Percentiles rank a stretch among this genome's conserved stretches.
Evolutionary conservation across 2,888 invertebrate genomes (phyloP).

Genomic region (Heliconius ismenius): DNA sequence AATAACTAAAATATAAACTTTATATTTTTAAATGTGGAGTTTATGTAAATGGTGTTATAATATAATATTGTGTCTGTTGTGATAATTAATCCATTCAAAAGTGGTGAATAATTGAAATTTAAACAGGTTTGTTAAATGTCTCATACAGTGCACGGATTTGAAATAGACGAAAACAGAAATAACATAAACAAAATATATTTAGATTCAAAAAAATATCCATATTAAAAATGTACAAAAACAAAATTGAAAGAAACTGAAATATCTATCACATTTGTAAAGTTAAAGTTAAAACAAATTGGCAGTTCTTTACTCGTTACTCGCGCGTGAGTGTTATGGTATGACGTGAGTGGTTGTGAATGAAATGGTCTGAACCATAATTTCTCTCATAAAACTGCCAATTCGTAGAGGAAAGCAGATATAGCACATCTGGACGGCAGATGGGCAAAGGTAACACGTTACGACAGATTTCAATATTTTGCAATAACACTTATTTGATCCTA

Average conservation of each 20-base stretch:
- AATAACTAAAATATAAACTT: slow-evolving; percentile 17
- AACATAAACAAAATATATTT: slow-evolving; percentile 30
- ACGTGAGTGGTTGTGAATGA: slow-evolving; percentile 37
- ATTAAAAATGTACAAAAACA: slow-evolving; percentile 40
- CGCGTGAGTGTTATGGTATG: slow-evolving; percentile 41
- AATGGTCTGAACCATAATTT: slow-evolving; percentile 35
- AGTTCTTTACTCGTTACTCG: slow-evolving; percentile 55
- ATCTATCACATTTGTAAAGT: slow-evolving; percentile 59
- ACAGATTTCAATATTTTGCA: slow-evolving; percentile 73
- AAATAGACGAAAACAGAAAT: slow-evolving; percentile 16
- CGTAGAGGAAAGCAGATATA: slow-evolving; percentile 72
- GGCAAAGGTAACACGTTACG: slow-evolving; percentile 77
- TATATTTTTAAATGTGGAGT: slow-evolving; percentile 7
- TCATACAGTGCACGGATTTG: slow-evolving; percentile 30
- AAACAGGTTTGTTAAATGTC: neutral
- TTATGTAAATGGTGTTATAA: slow-evolving; percentile 4
- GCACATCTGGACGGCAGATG: slow-evolving; percentile 80
- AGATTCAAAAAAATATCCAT: slow-evolving; percentile 19
- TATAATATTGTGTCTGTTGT: slow-evolving; percentile 3
- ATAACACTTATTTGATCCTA: slow-evolving; percentile 77
- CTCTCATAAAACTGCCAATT: slow-evolving; percentile 71
- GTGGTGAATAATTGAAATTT: neutral
- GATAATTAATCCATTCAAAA: slow-evolving; percentile 5
- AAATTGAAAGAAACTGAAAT: slow-evolving; percentile 61
- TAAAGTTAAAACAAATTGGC: slow-evolving; percentile 69